Evolutionary conservation across 2,113 vertebrate genomes (phyloP).

Genomic region (Cryptotis parvus): DNA sequence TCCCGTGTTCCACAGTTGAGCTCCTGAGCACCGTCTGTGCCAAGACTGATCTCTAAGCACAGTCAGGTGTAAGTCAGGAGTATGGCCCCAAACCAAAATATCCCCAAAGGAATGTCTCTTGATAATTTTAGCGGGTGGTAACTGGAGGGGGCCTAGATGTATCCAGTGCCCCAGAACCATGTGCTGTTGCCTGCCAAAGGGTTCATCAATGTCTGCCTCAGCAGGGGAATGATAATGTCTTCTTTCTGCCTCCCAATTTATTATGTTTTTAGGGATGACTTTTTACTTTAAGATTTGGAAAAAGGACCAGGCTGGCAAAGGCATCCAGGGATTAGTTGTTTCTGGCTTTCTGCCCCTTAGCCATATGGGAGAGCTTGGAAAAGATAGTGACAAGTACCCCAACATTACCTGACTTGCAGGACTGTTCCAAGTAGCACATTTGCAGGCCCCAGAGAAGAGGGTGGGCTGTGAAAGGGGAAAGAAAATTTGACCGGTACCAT

Average conservation of each 20-base stretch:
- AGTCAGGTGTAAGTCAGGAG: too few relatives aligned
- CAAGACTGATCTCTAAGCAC: too few relatives aligned
- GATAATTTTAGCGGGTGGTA: background rate
- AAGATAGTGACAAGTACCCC: background rate
- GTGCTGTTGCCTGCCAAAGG: background rate
- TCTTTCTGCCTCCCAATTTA: background rate
- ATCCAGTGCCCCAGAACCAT: background rate
- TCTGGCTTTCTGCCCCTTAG: background rate
- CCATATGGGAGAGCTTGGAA: too few relatives aligned
- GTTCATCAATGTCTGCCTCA: background rate
- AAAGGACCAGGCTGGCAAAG: background rate
- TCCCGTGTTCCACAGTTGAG: too few relatives aligned
- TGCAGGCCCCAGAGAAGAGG: background rate
- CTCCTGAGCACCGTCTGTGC: too few relatives aligned
- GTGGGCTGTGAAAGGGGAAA: background rate
- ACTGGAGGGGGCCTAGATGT: background rate
- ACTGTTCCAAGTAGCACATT: background rate
- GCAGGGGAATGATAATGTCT: background rate
- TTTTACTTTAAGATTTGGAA: background rate
- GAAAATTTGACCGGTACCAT: background rate
- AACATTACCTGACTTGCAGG: rapidly evolving
- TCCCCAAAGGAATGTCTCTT: too few relatives aligned
- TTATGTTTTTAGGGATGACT: background rate
- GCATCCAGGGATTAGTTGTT: background rate
- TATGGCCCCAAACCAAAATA: too few relatives aligned